Evolutionary conservation across 2,888 invertebrate genomes (phyloP), one percentile per base, ranked within the genome.

Genomic region (Apotomis turbidana): DNA sequence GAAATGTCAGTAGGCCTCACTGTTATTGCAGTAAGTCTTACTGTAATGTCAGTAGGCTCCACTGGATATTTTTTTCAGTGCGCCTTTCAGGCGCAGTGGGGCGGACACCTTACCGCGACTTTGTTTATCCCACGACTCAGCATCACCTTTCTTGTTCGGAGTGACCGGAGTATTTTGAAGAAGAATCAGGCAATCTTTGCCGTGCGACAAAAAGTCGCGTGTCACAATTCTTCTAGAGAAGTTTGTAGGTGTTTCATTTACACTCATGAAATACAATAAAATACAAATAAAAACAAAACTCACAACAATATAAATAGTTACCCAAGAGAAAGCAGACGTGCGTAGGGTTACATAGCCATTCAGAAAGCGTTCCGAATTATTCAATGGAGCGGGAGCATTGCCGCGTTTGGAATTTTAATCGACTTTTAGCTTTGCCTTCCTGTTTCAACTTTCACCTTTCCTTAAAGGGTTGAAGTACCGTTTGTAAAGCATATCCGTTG

Each of bases 321-420:
- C 78, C 77, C 73, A 70, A 78, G 76, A 79, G 80, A 85, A 84
- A 84, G 80, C 82, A 84, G 82, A 83, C 80, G 74, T 74, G 74
- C 74, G 76, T 77, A 70, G 76, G 68, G 72, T 54, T 52, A 57
- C 67, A 61, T 79, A 78, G 77, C 79, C 85, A 85, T 86, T 85
- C 85, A 80, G 78, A 81, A 79, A 81, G 82, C 85, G 84, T 84
- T 81, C 80, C 80, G 79, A 82, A 84, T 84, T 83, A 86, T 86
- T 86, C 85, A 86, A 83, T 83, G 83, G 83, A 85, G 84, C 82
- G 80, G 83, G 81, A 84, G 81, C 83, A 82, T 74, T 76, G 75
- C 68, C 77, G 81, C 79, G 85, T 77, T 74, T 74, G 75, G 85
- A 86, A 87, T 86, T 85, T 84, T 79, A 86, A 87, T 83, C 76